These are phyloP conservation scores for Dasyprocta punctata DNA, from an alignment of 2,113 vertebrate species.

Conservation along the genomic window DNA sequence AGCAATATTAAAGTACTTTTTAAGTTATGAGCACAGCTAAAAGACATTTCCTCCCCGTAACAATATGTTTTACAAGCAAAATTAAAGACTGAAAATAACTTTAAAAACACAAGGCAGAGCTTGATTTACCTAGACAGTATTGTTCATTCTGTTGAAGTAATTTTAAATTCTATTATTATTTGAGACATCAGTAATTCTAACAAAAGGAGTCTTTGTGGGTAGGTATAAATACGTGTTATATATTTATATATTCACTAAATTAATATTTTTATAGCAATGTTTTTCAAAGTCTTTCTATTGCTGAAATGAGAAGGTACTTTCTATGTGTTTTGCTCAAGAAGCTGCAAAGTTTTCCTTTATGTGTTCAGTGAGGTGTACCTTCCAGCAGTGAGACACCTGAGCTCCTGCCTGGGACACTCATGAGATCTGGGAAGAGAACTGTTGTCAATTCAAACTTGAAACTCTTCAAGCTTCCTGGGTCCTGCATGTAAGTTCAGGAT, in stretches of 20 bases:
- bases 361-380: background rate
- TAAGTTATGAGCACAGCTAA: background rate
- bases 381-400: background rate
- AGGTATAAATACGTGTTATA: background rate
- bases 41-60: background rate
- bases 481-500: background rate
- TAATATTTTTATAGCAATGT: background rate
- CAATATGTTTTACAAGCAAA: background rate
- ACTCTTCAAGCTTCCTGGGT: background rate
- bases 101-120: background rate
- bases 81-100: slow-evolving; percentile 20
- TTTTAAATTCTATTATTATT: slow-evolving; percentile 49
- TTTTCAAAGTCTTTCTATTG: slow-evolving; percentile 4
- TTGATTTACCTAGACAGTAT: slow-evolving; percentile 28
- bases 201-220: slow-evolving; percentile 9
- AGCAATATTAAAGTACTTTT: slow-evolving; percentile 26
- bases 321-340: background rate
- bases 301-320: background rate
- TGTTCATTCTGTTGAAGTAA: slow-evolving; percentile 13
- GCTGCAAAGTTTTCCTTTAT: background rate
- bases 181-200: background rate
- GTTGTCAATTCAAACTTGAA: background rate
- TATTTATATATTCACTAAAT: background rate
- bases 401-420: background rate
- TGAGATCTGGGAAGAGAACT: background rate